These are phyloP conservation scores for Eufriesea mexicana DNA, from an alignment of 1,140 invertebrate species.

Conservation along the genomic window DNA sequence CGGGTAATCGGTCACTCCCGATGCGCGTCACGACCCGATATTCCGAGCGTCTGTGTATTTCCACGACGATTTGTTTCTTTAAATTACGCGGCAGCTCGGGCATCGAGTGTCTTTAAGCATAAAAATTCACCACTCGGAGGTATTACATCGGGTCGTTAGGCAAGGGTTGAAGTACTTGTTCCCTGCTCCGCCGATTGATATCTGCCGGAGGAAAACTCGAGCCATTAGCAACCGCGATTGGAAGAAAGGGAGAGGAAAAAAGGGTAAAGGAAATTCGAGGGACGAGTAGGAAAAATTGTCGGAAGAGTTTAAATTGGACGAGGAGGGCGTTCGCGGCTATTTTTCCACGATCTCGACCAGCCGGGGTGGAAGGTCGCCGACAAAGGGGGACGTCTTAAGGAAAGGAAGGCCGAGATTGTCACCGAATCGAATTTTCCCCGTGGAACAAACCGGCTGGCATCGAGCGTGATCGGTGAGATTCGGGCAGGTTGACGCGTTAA, in stretches of 20 bases:
- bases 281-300: too few relatives aligned
- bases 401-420: background rate
- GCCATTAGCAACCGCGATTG: background rate
- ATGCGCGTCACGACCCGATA: slow-evolving; percentile 46
- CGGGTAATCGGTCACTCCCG: slow-evolving; percentile 35
- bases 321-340: too few relatives aligned
- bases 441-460: background rate
- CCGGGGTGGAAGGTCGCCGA: too few relatives aligned
- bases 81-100: background rate
- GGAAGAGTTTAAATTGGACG: too few relatives aligned
- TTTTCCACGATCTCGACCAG: background rate
- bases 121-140: slow-evolving; percentile 14
- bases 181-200: background rate
- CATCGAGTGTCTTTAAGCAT: background rate
- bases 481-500: background rate
- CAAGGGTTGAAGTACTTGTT: slow-evolving; percentile 4
- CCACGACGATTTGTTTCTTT: background rate
- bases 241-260: background rate
- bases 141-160: background rate
- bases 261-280: background rate
- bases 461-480: background rate
- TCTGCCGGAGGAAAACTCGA: background rate
- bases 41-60: slow-evolving; percentile 10
- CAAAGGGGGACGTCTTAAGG: background rate
- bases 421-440: background rate